Percentiles rank a stretch among this genome's conserved stretches.
phyloP scores from a whole-genome alignment of 2,888 invertebrate species.

The Helleia helle region DNA sequence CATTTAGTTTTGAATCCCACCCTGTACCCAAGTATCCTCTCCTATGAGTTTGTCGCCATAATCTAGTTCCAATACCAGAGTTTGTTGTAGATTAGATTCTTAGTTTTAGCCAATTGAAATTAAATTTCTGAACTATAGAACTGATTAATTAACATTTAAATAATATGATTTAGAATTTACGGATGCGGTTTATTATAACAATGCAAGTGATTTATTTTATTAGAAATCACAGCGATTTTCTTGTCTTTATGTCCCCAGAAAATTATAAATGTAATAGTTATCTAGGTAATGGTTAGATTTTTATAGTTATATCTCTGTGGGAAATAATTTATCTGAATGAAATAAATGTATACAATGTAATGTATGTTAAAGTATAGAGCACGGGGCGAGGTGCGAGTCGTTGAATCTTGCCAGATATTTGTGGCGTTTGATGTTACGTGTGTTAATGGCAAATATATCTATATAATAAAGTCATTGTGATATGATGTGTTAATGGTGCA shows the following conservation, averaged over 20 bases:
- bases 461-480: slow-evolving; percentile 56
- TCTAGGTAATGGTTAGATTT: slow-evolving; percentile 55
- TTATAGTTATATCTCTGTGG: slow-evolving; percentile 55
- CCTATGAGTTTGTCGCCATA: slow-evolving; percentile 16
- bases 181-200: too few relatives aligned
- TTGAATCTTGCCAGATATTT: slow-evolving; percentile 61
- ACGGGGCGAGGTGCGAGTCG: slow-evolving; percentile 43
- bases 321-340: slow-evolving; percentile 53
- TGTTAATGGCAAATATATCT: slow-evolving; percentile 50
- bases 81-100: neutral
- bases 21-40: slow-evolving; percentile 7
- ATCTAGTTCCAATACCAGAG: slow-evolving; percentile 12
- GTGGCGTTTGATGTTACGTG: slow-evolving; percentile 57
- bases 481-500: slow-evolving; percentile 54
- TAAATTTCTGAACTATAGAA: slow-evolving; percentile 4
- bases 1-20: slow-evolving; percentile 24
- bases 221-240: too few relatives aligned
- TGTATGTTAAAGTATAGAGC: slow-evolving; percentile 40
- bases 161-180: too few relatives aligned
- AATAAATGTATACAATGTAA: slow-evolving; percentile 57
- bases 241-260: neutral
- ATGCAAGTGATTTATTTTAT: too few relatives aligned
- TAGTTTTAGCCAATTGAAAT: slow-evolving; percentile 18
- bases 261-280: slow-evolving; percentile 5
- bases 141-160: slow-evolving; percentile 27